Base-by-base conservation (phyloP, 2,797 vertebrate species). In the Clamator glandarius region DNA sequence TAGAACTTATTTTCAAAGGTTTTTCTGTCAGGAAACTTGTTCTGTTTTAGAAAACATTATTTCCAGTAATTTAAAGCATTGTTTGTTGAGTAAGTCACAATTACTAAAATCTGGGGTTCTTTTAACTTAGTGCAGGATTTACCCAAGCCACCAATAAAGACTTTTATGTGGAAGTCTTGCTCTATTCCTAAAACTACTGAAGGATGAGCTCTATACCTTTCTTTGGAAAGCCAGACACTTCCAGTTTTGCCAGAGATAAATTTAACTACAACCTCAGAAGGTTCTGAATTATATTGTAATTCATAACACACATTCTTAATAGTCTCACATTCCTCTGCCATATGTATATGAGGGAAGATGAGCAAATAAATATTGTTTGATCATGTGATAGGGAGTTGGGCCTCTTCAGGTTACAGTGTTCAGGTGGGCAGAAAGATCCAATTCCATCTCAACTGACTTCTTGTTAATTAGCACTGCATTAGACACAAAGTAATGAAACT, bases 221-320 rank as follows among this genome's bases (percentile, higher is more conserved):
- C 5, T 39, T 61, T n/a, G 59, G 69, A 86, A 84, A 90, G 31
- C 41, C 89, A 87, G 72, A 75, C 16, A 91, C n/a, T 72, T 94
- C 84, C 33, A 8, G 8, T 77, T 87, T 92, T 96, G 36, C 78
- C 86, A 96, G 69, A 77, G 66, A 82, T 55, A 89, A 87, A 92
- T 92, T 67, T 90, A 90, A 54, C 59, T 93, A 39, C 52, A 87
- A 36, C 31, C 39, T 94, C 76, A 46, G 67, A 96, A 91, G 55
- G 54, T 81, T 86, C 62, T 54, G 39, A 78, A 83, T 83, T 63
- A 70, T 33, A 15, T 69, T 88, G 23, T 54, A 79, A 86, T 75
- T 94, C 82, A 73, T 31, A 92, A 73, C 84, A 93, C 39, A 36
- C 66, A 92, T 84, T 78, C 78, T 91, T 86, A 79, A 92, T 94